Evolutionary conservation across 1,140 invertebrate species (phyloP), one percentile per base, ranked within the genome.

Genomic region (Panonychus citri): DNA sequence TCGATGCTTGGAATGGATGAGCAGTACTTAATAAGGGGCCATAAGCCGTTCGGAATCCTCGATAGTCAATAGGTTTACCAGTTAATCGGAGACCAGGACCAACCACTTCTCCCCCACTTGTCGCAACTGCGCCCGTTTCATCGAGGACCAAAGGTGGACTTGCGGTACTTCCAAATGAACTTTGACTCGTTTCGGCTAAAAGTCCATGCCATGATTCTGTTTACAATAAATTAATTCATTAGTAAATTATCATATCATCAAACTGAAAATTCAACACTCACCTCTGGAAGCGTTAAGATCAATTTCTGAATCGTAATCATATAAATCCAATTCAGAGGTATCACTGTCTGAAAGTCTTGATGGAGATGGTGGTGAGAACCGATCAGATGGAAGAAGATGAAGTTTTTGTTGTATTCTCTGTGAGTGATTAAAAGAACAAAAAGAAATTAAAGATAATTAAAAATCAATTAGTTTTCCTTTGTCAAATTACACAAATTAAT

Each of bases 271-370:
- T 19, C 13, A 28, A 27, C 13, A 28, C 30, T 50, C 58, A 66
- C 65, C 64, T 62, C 62, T 61, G 12, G 26, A 30, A 34, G 53
- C 46, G 21, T 51, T 51, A 15, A 72, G 71, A 65, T 76, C 78
- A 53, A 51, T n/a, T 30, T 39, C 46, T 15, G 46, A 50, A 30
- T 56, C 27, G 13, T 49, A 56, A 66, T 85, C 82, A 56, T 75
- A 73, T 62, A 83, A 77, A 68, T 91, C 86, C 67, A 85, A 81
- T 70, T 94, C 88, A 62, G 85, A 90, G 58, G 74, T 69, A 71
- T 96, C 74, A 27, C 83, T 86, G 70, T 94, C 88, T 61, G 87
- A 91, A 60, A 89, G 77, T 61, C 84, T 76, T 55, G 85, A 85
- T 56, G 73, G 83, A 59, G 83, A 83, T 59, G 87, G 85, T 40